Percentiles rank a stretch among this genome's conserved stretches.
phyloP scores from a whole-genome alignment of 2,113 vertebrate genomes.

The Grammomys dolichurus region DNA sequence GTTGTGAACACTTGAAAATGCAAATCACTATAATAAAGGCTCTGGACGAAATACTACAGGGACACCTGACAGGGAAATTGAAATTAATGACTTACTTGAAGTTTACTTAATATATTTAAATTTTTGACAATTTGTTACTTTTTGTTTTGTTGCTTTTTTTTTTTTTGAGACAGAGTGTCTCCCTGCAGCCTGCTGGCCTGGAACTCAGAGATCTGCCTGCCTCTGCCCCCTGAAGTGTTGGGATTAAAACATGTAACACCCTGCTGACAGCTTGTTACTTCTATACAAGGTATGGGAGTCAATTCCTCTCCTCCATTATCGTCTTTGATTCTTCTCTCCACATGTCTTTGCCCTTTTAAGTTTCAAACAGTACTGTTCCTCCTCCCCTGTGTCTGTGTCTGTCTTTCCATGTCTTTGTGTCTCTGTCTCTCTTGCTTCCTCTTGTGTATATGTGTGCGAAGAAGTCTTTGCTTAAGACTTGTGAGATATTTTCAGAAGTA shows the following conservation, averaged over 20 bases:
- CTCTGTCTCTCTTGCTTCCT: neutral
- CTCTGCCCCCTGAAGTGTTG: neutral
- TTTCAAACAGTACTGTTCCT: neutral
- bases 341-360: neutral
- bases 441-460: neutral
- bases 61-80: neutral
- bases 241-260: neutral
- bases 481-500: neutral
- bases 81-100: slow-evolving; percentile 26
- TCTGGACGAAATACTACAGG: neutral
- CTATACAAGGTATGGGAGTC: neutral
- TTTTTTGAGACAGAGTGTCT: neutral
- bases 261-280: neutral
- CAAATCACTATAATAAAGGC: neutral
- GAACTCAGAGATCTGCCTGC: neutral
- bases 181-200: neutral
- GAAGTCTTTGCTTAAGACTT: neutral
- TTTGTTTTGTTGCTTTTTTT: neutral
- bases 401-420: neutral
- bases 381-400: too few relatives aligned
- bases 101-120: neutral
- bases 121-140: neutral
- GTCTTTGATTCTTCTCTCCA: neutral
- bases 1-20: neutral
- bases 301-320: neutral